Conservation (phyloP, 2,113 vertebrate genomes). For the Rousettus leschenaultii region DNA sequence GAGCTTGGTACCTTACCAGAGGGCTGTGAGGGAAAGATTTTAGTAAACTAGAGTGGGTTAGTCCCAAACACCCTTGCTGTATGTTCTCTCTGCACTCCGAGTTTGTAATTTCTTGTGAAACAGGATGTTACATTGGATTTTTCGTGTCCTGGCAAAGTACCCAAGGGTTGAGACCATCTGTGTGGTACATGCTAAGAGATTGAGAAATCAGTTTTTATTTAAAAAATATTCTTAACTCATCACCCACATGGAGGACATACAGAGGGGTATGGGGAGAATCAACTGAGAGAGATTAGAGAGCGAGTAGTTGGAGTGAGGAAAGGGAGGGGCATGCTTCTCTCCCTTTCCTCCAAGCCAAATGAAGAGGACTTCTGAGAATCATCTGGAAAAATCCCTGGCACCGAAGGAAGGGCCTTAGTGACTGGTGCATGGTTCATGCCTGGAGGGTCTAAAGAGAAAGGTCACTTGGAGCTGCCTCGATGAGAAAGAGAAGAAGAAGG, state of each 20-base stretch:
- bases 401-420: neutral
- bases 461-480: neutral
- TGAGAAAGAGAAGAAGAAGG: neutral
- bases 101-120: slow-evolving; percentile 9
- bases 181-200: neutral
- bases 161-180: slow-evolving; percentile 28
- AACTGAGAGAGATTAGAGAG: neutral
- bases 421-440: neutral
- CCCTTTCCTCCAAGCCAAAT: neutral
- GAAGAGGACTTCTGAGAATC: neutral
- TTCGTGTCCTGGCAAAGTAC: slow-evolving; percentile 34
- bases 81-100: neutral
- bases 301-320: neutral
- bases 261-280: neutral
- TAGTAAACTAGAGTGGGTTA: neutral
- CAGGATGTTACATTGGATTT: slow-evolving; percentile 32
- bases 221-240: neutral
- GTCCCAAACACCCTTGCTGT: neutral
- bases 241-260: neutral
- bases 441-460: neutral
- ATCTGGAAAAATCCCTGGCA: slow-evolving; percentile 19
- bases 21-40: neutral
- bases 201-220: slow-evolving; percentile 41
- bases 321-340: neutral
- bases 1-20: neutral